phyloP scores from a whole-genome alignment of 1,140 invertebrate species.

The Eueides isabella region DNA sequence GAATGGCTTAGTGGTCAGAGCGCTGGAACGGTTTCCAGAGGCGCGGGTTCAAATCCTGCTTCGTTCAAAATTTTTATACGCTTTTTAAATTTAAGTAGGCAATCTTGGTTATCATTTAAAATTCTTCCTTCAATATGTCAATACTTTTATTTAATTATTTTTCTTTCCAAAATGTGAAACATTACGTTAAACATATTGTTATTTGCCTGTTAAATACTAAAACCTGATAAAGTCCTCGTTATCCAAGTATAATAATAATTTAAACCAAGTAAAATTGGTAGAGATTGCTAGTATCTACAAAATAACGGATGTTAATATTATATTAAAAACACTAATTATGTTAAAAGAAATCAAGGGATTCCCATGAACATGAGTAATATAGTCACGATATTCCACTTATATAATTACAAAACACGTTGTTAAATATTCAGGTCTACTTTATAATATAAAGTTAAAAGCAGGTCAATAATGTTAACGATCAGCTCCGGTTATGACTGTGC shows the following conservation, averaged over 20 bases:
- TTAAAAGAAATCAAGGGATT: slow-evolving; percentile 6
- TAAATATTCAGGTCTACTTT: not conserved
- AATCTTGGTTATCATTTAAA: too few relatives aligned
- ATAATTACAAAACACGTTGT: not conserved
- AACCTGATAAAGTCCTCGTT: too few relatives aligned
- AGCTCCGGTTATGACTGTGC: not conserved
- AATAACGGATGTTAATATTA: not conserved
- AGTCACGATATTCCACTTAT: slow-evolving; percentile 4
- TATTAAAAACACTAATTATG: not conserved
- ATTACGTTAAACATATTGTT: too few relatives aligned
- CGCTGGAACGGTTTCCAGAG: too few relatives aligned
- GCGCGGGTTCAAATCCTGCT: too few relatives aligned
- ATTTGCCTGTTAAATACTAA: too few relatives aligned
- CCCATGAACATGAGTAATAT: slow-evolving; percentile 4
- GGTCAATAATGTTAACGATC: not conserved
- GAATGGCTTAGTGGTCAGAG: too few relatives aligned
- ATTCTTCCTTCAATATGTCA: too few relatives aligned
- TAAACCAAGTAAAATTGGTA: not conserved
- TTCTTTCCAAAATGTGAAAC: too few relatives aligned
- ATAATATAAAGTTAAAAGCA: slow-evolving; percentile 1
- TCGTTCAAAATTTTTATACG: too few relatives aligned
- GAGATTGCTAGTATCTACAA: not conserved
- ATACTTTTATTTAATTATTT: too few relatives aligned
- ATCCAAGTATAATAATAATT: not conserved
- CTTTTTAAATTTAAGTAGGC: too few relatives aligned